Evolutionary conservation across 2,113 vertebrate genomes (phyloP), one percentile per base, ranked within the genome.

Genomic region (Amazona vittata): DNA sequence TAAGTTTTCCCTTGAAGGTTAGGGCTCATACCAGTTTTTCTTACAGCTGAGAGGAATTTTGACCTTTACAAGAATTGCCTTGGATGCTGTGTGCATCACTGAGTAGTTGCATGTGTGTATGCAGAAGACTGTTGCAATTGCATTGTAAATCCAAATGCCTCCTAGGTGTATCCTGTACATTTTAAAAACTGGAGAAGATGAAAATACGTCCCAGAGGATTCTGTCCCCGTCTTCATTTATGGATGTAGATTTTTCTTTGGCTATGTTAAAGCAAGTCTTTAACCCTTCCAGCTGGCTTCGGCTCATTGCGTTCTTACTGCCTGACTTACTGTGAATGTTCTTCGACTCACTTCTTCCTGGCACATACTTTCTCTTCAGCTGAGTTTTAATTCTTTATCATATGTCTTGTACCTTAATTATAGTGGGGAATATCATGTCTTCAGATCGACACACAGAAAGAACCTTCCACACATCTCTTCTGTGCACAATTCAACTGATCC

Each of bases 301-400:
- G 41, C n/a, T 86, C 68, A 20, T 77, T 57, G n/a, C 49, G 86
- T 92, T 87, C 79, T 80, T 90, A 39, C 88, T 93, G 63, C 52
- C 65, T 93, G 29, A 55, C 85, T 77, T 93, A 62, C 41, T 49
- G 59, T 88, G 76, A 81, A 52, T 73, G 81, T 91, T 93, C 80
- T 89, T 74, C 77, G 55, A 29, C 57, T 94, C 57, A 26, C 47
- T 94, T 89, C 69, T 85, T 91, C 63, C 47, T 87, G 87, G 65
- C 78, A 79, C 53, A 89, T 10, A 2, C 44, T 80, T 91, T 75
- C 80, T 86, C 50, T 78, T 83, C 41, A 39, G 57, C 74, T 91
- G 73, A 77, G 47, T 83, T 96, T 93, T 94, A 88, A 73, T 76
- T 83, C 92, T 77, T 90, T 77, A 90, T 87, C 82, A 39, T 85